These are phyloP conservation scores for Fragum whitleyi DNA, from an alignment of 2,888 invertebrate species.

Conservation along the genomic window DNA sequence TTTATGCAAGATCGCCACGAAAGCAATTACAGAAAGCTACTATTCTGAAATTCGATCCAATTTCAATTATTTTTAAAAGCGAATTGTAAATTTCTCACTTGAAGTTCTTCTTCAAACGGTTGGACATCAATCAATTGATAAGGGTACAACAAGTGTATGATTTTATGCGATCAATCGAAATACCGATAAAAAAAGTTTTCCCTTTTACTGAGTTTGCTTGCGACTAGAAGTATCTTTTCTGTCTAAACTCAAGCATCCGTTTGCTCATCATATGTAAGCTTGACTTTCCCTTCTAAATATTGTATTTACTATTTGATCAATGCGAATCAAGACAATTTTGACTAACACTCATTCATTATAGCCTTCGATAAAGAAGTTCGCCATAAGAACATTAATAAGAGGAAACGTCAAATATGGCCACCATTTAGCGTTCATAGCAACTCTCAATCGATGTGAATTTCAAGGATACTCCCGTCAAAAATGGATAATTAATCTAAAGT, in stretches of 20 bases:
- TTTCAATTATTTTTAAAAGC: not conserved
- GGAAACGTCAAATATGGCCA: slow-evolving; percentile 46
- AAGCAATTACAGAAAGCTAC: not conserved
- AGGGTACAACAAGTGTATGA: slow-evolving; percentile 54
- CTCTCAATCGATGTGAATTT: slow-evolving; percentile 53
- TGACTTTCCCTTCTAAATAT: too few relatives aligned
- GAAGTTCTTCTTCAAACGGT: not conserved
- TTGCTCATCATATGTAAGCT: too few relatives aligned
- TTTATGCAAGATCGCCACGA: not conserved
- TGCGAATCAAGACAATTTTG: too few relatives aligned
- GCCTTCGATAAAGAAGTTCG: too few relatives aligned
- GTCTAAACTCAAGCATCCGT: too few relatives aligned
- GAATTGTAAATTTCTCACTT: not conserved
- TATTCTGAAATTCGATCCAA: not conserved
- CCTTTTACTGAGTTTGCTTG: not conserved
- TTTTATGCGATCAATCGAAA: slow-evolving; percentile 52
- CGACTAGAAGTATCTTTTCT: too few relatives aligned
- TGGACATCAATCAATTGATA: slow-evolving; percentile 3
- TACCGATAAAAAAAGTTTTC: slow-evolving; percentile 45
- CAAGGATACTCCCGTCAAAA: slow-evolving; percentile 2
- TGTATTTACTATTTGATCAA: too few relatives aligned
- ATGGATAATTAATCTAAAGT: slow-evolving; percentile 1
- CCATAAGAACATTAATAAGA: slow-evolving; percentile 18
- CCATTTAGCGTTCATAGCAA: slow-evolving; percentile 66
- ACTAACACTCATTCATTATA: too few relatives aligned